Conservation (phyloP, 2,888 invertebrate species). For the Pimpla rufipes region DNA sequence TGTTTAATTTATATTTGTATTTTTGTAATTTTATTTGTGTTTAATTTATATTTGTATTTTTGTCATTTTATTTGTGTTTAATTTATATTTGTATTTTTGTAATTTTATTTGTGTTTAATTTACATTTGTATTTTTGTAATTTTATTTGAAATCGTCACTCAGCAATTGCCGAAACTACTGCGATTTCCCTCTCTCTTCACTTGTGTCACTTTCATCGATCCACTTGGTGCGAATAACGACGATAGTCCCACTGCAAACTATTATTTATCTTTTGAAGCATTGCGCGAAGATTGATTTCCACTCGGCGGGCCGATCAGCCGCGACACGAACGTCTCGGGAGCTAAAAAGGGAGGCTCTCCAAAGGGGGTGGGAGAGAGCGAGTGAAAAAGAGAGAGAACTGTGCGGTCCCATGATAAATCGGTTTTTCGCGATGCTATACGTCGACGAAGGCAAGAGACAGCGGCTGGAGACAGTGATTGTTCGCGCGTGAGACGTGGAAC, state of each 20-base stretch:
- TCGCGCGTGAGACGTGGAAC: slow-evolving; percentile 49
- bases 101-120: no score
- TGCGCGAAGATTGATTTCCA: slow-evolving; percentile 27
- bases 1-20: no score
- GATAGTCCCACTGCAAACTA: not conserved
- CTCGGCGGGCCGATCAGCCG: slow-evolving; percentile 20
- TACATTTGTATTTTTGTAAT: no score
- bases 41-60: no score
- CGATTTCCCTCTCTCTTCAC: not conserved
- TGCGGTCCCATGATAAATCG: slow-evolving; percentile 54
- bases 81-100: no score
- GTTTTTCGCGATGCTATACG: slow-evolving; percentile 39
- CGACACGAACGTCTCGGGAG: not conserved
- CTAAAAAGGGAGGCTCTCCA: slow-evolving; percentile 20
- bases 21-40: no score
- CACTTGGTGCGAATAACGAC: not conserved
- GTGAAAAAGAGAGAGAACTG: not conserved
- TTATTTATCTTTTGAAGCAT: slow-evolving; percentile 2
- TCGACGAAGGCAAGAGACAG: slow-evolving; percentile 24
- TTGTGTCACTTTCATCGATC: not conserved
- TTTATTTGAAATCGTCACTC: no score
- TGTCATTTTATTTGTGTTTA: no score
- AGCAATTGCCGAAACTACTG: no score
- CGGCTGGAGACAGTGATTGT: slow-evolving; percentile 61
- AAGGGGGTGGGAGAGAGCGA: not conserved